Conservation (phyloP, 2,888 invertebrate species). For the Eucera pruinosa region DNA sequence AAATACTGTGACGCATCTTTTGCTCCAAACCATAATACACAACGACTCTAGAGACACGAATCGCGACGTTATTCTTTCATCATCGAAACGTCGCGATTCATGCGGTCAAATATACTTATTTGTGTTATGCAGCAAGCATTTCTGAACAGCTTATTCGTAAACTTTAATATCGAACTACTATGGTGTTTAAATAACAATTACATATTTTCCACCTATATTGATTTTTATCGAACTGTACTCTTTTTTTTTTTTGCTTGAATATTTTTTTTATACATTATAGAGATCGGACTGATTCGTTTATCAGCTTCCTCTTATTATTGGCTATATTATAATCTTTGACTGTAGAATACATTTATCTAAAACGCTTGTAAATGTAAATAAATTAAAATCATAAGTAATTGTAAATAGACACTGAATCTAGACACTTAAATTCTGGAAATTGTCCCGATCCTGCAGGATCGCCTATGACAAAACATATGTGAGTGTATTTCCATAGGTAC, state of each 20-base stretch:
- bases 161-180: constrained; percentile 76
- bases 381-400: constrained; percentile 82
- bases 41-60: constrained; percentile 33
- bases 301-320: constrained; percentile 53
- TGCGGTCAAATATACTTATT: constrained; percentile 53
- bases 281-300: constrained; percentile 46
- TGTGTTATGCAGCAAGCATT: constrained; percentile 73
- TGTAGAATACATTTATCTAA: constrained; percentile 83
- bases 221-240: constrained; percentile 54
- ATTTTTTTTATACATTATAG: constrained; percentile 66
- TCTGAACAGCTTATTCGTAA: constrained; percentile 74
- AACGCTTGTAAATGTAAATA: constrained; percentile 82
- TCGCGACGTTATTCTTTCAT: constrained; percentile 66
- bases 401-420: constrained; percentile 83
- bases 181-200: constrained; percentile 66
- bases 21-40: constrained; percentile 24
- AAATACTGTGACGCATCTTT: constrained; percentile 26
- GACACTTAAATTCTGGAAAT: constrained; percentile 81
- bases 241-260: constrained; percentile 45
- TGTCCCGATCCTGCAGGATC: constrained; percentile 79
- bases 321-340: constrained; percentile 69
- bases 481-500: constrained; percentile 69
- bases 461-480: constrained; percentile 68
- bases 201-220: constrained; percentile 59
- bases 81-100: constrained; percentile 65